A percentile compares a stretch with the other conserved stretches of the same genome.
Evolutionary conservation across 1,140 invertebrate species (phyloP).

Genomic region (Zaprionus vittiger): DNA sequence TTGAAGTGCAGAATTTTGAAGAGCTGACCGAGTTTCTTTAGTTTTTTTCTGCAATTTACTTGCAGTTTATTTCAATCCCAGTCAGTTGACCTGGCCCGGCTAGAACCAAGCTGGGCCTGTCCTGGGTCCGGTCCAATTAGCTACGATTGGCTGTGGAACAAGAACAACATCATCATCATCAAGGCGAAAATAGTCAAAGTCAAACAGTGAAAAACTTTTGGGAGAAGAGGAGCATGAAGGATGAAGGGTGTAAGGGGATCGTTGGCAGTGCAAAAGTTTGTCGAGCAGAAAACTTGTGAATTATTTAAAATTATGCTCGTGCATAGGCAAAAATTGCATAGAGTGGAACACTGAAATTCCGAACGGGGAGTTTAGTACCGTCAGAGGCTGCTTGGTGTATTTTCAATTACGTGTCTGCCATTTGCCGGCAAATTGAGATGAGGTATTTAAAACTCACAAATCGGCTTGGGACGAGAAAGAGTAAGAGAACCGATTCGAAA

Average conservation of each 20-base stretch:
- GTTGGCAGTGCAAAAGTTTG: constrained; percentile 43
- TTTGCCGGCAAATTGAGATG: constrained; percentile 62
- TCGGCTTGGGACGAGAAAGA: constrained; percentile 42
- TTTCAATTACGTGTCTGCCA: constrained; percentile 53
- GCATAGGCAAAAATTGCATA: constrained; percentile 28
- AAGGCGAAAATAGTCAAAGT: constrained; percentile 45
- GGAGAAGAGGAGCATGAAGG: background rate
- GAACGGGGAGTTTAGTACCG: constrained; percentile 3
- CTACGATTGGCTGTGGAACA: constrained; percentile 32
- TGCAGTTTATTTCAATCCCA: constrained; percentile 30
- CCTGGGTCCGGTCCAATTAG: constrained; percentile 39
- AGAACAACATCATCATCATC: constrained; percentile 55
- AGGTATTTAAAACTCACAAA: constrained; percentile 62
- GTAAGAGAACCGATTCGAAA: background rate
- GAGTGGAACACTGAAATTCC: constrained; percentile 1
- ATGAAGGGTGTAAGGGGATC: background rate
- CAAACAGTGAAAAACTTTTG: constrained; percentile 30
- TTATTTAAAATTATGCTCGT: constrained; percentile 59
- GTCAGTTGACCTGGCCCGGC: constrained; percentile 6
- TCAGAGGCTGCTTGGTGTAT: constrained; percentile 24
- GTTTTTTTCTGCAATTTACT: constrained; percentile 8
- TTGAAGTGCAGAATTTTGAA: constrained; percentile 17
- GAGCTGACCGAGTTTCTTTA: constrained; percentile 7
- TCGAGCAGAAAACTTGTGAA: constrained; percentile 52
- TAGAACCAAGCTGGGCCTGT: background rate